These are phyloP conservation scores for Sarcophaga rosellei DNA, from an alignment of 2,888 invertebrate genomes.

Conservation along the genomic window DNA sequence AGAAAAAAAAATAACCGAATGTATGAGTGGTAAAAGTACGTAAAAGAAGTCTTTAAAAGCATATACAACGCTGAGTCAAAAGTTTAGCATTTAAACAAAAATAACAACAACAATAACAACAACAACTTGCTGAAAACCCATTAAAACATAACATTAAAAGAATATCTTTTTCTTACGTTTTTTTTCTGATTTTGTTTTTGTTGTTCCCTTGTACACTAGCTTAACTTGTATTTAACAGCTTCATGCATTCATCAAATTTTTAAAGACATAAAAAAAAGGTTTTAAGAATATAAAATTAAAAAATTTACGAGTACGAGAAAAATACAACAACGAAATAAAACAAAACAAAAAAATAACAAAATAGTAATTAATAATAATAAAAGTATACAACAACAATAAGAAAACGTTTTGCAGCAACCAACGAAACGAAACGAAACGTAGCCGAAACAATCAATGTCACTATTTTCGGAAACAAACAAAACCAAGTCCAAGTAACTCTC, in stretches of 20 bases:
- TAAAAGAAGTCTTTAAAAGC: constrained; percentile 33
- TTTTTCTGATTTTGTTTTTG: no score
- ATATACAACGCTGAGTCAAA: constrained; percentile 41
- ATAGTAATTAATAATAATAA: neutral
- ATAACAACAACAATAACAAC: constrained; percentile 65
- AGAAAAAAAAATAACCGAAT: constrained; percentile 70
- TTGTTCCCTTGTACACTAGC: neutral
- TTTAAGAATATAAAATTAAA: neutral
- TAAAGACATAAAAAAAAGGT: constrained; percentile 40
- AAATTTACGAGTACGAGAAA: neutral
- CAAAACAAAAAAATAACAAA: neutral
- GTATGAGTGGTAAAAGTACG: constrained; percentile 23
- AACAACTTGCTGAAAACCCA: constrained; percentile 43
- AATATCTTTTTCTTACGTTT: no score
- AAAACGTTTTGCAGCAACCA: constrained; percentile 25
- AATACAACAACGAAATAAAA: neutral
- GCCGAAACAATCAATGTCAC: constrained; percentile 56
- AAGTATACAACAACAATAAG: neutral
- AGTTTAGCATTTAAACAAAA: constrained; percentile 27
- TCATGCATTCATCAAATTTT: constrained; percentile 57
- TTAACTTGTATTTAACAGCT: constrained; percentile 47
- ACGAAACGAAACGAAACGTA: constrained; percentile 34
- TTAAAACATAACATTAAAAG: constrained; percentile 20
- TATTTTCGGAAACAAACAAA: constrained; percentile 53
- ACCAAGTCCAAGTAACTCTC: constrained; percentile 9